Evolutionary conservation across 2,888 invertebrate species (phyloP).

Genomic region (Eumacrocentrus americanus): DNA sequence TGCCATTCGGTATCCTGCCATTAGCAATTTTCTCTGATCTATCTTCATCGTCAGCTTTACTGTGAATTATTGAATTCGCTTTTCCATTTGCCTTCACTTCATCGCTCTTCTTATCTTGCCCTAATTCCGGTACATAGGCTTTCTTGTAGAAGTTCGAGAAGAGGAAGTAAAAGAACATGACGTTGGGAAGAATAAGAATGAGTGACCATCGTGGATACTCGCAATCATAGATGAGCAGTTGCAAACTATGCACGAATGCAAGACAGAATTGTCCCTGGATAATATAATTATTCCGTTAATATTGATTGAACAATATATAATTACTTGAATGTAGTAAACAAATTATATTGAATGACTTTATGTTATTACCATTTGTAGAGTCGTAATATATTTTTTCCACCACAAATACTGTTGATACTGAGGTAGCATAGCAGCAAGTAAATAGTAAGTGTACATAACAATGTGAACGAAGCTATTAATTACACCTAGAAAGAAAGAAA

Average conservation of each 20-base stretch:
- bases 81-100: constrained; percentile 18
- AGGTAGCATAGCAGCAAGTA: constrained; percentile 88
- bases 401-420: constrained; percentile 85
- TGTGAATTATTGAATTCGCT: not conserved
- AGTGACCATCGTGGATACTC: constrained; percentile 86
- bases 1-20: constrained; percentile 36
- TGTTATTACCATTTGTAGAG: constrained; percentile 79
- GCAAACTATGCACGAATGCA: constrained; percentile 84
- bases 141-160: constrained; percentile 91
- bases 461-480: constrained; percentile 95
- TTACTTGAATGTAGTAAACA: not conserved
- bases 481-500: constrained; percentile 64
- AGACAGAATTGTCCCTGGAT: constrained; percentile 89
- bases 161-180: constrained; percentile 89
- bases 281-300: constrained; percentile 40
- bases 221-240: constrained; percentile 85
- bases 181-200: constrained; percentile 85
- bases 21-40: constrained; percentile 28
- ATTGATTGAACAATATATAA: constrained; percentile 19
- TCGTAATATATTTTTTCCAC: constrained; percentile 94
- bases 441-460: constrained; percentile 92
- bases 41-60: constrained; percentile 6
- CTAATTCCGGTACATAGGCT: constrained; percentile 64
- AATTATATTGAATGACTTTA: not conserved
- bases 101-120: constrained; percentile 19